Percentiles rank a stretch among this genome's conserved stretches.
Evolutionary conservation across 2,113 vertebrate genomes (phyloP).

Genomic region (Mastomys coucha): DNA sequence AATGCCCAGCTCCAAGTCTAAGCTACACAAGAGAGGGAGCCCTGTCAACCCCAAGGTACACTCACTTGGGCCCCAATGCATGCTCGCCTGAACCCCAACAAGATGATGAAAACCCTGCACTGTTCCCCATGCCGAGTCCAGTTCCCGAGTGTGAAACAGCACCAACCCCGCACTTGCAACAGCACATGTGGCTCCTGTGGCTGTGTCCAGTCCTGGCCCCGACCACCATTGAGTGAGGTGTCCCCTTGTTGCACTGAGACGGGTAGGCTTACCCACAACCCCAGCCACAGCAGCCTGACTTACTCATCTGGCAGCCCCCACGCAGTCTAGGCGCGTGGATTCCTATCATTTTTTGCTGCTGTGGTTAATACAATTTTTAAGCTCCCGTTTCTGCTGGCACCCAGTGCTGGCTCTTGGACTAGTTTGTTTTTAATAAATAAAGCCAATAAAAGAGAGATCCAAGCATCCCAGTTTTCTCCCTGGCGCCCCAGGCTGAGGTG

Average conservation of each 20-base stretch:
- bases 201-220: background rate
- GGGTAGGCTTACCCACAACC: background rate
- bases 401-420: background rate
- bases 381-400: conserved; percentile 22
- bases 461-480: background rate
- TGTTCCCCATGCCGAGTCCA: background rate
- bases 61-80: background rate
- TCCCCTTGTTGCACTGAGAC: background rate
- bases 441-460: conserved; percentile 42
- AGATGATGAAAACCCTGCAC: background rate
- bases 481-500: background rate
- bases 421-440: conserved; percentile 63
- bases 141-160: background rate
- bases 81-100: background rate
- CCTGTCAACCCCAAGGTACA: background rate
- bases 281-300: background rate
- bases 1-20: background rate
- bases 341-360: conserved; percentile 14
- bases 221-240: background rate
- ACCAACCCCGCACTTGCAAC: background rate
- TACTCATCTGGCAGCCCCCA: background rate
- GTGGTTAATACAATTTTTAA: conserved; percentile 49
- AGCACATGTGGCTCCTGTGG: background rate
- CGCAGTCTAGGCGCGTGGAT: background rate
- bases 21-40: background rate